Base-by-base conservation (phyloP, 2,888 invertebrate species). In the Idaea straminata region DNA sequence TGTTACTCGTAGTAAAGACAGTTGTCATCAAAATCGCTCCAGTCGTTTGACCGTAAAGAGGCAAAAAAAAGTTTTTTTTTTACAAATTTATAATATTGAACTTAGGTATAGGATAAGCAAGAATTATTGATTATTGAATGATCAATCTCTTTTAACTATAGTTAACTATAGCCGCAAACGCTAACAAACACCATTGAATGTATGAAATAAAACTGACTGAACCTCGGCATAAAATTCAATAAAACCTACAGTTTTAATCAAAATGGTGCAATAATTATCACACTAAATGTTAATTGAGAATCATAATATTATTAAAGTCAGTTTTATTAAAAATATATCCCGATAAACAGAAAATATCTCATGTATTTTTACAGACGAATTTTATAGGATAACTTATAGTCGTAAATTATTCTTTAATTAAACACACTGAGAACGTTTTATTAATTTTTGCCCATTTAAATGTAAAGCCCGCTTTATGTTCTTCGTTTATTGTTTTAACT, bases 381-480 rank as follows among this genome's bases (percentile, higher is more conserved):
- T 59, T 59, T 34, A 25, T 13, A 34, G 34, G 16, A 59, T 15
- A 59, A n/a, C 25, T 59, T 59, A 59, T 34, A 59, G 10, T 16
- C 59, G 59, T 59, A 59, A 25, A 25, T 59, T 59, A 16, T 34
- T 25, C 34, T 59, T 59, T 59, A 59, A 59, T 25, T 16, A 7
- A 59, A 59, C 47, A 47, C 10, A 13, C 13, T 34, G 34, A 15
- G 34, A 59, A 59, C 25, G 16, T 59, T 47, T 59, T 59, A 34
- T 25, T 59, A 59, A 16, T 34, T 16, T 59, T 59, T 59, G 59
- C 59, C 25, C 34, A 59, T 58, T 47, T 47, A 47, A 47, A 47
- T 47, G 47, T 47, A 47, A 25, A 47, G 10, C 47, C 36, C 36
- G 10, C 47, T 47, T 47, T 47, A 47, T 47, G 47, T 47, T 47